These are phyloP conservation scores for Antidorcas marsupialis DNA, from an alignment of 2,113 vertebrate genomes.

Conservation along the genomic window DNA sequence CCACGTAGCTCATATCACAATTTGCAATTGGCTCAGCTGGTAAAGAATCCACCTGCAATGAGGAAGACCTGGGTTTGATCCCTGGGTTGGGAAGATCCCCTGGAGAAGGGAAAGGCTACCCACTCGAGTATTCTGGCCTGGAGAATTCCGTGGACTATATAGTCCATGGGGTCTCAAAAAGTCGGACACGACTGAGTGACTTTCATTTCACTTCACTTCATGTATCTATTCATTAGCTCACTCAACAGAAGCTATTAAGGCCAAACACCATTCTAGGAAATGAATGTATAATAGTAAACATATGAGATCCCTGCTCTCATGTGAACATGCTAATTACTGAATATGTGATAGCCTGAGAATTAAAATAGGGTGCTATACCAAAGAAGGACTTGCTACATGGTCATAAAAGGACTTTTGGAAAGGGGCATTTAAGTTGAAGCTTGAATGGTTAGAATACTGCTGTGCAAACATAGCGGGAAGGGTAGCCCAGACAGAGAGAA, in stretches of 20 bases:
- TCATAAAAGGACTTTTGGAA: neutral
- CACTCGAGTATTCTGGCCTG: neutral
- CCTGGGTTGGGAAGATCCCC: neutral
- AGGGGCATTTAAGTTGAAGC: neutral
- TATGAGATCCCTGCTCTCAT: neutral
- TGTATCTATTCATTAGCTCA: neutral
- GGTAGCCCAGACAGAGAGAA: neutral
- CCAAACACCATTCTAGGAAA: neutral
- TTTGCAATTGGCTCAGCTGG: neutral
- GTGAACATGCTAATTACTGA: neutral
- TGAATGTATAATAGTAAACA: neutral
- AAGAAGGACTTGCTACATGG: neutral
- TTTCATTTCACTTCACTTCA: neutral
- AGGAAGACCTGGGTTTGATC: neutral
- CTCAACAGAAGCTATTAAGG: neutral
- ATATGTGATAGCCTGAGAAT: neutral
- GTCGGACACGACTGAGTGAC: rapidly evolving
- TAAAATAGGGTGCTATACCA: neutral
- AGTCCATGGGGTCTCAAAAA: neutral
- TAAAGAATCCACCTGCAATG: neutral
- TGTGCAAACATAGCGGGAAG: neutral
- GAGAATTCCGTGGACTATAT: neutral
- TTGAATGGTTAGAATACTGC: neutral
- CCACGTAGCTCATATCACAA: neutral
- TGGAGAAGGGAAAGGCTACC: neutral